Base-by-base conservation (phyloP, 2,888 invertebrate species). In the Caenorhabditis wallacei region DNA sequence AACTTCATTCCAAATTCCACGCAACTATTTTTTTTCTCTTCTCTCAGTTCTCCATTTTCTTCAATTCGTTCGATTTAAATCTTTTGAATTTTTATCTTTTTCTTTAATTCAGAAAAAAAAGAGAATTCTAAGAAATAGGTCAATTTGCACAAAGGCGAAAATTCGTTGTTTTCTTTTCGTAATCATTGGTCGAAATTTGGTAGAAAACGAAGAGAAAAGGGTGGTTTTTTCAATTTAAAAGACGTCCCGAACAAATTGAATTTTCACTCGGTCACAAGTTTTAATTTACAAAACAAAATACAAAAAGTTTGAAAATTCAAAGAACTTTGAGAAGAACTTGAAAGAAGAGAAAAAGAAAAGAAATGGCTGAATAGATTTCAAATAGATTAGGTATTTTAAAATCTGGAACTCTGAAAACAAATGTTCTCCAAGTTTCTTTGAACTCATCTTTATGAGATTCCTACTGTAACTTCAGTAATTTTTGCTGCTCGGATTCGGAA, bases 1-100 rank as follows among this genome's bases (percentile, higher is more conserved):
- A 48, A 57, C 57, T 30, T 70, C 70, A 70, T 70, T 30, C 46
- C 2, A 46, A 46, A 70, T 70, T 70, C 70, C 70, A 70, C 70
- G 70, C 70, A 54, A 57, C 3, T 70, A 18, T n/a, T 51, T 20
- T 64, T 40, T 64, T 18, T 20, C 35, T 56, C 46, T 48, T 18
- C 69, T 64, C 64, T 51, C 5, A 22, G 37, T 59, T 40, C 18
- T 26, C 26, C 1, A 7, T 26, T 69, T 11, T 54, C 11, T 54
- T 40, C 20, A 37, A 20, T 68, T 54, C 54, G 26, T 26, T 35
- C n/a, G 2, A 13, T 40, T 40, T 40, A n/a, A n/a, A 2, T 53
- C 66, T 51, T 53, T 66, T 35, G 51, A 59, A 59, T 20, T 35
- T 20, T 18, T 7, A 40, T 40, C 40, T 20, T 5, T 59, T 40